phyloP scores from a whole-genome alignment of 2,113 vertebrate species.

The Phyllostomus hastatus region DNA sequence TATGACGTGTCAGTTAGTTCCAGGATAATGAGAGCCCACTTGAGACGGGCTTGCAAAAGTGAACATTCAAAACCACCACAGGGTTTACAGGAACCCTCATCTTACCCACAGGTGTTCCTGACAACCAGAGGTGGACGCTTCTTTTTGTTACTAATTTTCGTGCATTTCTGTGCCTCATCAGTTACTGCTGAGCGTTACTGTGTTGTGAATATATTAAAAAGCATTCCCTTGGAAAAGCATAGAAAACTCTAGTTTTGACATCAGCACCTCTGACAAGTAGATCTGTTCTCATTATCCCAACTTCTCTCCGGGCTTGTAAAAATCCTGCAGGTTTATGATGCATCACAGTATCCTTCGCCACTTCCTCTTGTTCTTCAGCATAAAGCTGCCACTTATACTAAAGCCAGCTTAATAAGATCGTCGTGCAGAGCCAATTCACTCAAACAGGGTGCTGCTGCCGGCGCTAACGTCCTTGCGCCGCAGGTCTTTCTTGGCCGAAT shows the following conservation, averaged over 20 bases:
- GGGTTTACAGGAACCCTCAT: neutral
- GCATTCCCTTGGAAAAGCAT: slow-evolving; percentile 19
- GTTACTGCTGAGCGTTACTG: neutral
- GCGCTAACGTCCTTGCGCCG: neutral
- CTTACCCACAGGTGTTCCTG: neutral
- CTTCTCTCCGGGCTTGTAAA: slow-evolving; percentile 51
- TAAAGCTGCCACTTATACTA: slow-evolving; percentile 45
- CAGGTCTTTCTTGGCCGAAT: neutral
- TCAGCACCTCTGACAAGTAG: slow-evolving; percentile 41
- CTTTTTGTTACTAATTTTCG: slow-evolving; percentile 5
- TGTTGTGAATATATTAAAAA: slow-evolving; percentile 10
- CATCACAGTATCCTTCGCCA: neutral
- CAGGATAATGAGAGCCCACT: slow-evolving; percentile 6
- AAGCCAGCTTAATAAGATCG: slow-evolving; percentile 52
- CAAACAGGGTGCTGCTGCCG: slow-evolving; percentile 42
- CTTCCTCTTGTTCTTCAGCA: slow-evolving; percentile 56
- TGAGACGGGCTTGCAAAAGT: slow-evolving; percentile 36
- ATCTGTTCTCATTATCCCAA: slow-evolving; percentile 67
- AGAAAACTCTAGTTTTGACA: slow-evolving; percentile 27
- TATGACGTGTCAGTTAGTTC: slow-evolving; percentile 31
- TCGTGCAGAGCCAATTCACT: slow-evolving; percentile 38
- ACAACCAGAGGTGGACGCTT: neutral
- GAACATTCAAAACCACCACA: slow-evolving; percentile 2
- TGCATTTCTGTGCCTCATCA: neutral
- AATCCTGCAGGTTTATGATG: slow-evolving; percentile 65